Evolutionary conservation across 2,113 vertebrate genomes (phyloP).

Genomic region (Megaleporinus macrocephalus): DNA sequence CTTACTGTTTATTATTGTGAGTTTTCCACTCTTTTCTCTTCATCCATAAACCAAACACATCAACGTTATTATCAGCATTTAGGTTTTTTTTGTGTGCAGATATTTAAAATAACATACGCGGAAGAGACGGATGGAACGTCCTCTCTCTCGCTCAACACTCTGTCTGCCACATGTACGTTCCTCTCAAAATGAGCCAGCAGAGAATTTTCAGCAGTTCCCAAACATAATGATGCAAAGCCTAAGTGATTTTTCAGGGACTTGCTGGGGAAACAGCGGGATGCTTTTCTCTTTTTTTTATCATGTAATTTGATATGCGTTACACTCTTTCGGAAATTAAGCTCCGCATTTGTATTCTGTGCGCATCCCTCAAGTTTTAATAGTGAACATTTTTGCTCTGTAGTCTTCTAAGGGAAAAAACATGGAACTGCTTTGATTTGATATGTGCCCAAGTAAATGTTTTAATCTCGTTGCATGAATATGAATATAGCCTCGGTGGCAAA

Average conservation of each 20-base stretch:
- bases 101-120: no score
- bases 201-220: constrained; percentile 54
- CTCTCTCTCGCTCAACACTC: no score
- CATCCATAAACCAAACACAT: no score
- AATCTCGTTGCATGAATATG: not conserved
- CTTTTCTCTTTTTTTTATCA: constrained; percentile 40
- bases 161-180: not conserved
- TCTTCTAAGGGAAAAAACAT: not conserved
- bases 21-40: no score
- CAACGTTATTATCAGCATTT: no score
- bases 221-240: constrained; percentile 60
- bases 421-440: not conserved
- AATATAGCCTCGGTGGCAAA: not conserved
- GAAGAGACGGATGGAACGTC: no score
- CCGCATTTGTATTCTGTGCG: constrained; percentile 48
- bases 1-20: no score
- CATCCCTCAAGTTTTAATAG: not conserved
- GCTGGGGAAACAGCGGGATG: constrained; percentile 36
- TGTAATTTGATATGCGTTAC: constrained; percentile 51
- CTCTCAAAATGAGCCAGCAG: constrained; percentile 5
- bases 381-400: not conserved
- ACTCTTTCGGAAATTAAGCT: constrained; percentile 42
- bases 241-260: constrained; percentile 41
- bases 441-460: not conserved
- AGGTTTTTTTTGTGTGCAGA: no score